These are phyloP conservation scores for Chelon labrosus DNA, from an alignment of 2,797 vertebrate species.

Conservation along the genomic window DNA sequence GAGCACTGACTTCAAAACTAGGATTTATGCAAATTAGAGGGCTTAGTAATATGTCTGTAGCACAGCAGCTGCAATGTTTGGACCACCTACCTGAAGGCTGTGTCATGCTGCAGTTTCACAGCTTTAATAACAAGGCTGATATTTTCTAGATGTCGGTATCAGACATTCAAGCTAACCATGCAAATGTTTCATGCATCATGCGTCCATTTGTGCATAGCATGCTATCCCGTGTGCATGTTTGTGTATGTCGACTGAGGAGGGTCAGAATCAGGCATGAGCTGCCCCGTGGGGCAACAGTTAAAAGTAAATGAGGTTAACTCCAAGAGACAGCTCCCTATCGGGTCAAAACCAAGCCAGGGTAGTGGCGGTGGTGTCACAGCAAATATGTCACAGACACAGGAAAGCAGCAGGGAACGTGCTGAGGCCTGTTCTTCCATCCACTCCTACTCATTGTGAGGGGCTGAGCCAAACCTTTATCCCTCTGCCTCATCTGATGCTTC, in stretches of 20 bases:
- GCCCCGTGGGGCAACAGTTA: conserved; percentile 34
- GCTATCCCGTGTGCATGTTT: conserved; percentile 23
- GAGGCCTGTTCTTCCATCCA: conserved; percentile 40
- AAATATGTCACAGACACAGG: conserved; percentile 73
- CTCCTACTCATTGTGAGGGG: conserved; percentile 33
- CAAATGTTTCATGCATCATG: conserved; percentile 3
- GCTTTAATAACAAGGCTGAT: not conserved
- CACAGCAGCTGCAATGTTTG: conserved; percentile 5
- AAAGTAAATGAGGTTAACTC: conserved; percentile 61
- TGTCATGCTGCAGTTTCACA: not conserved
- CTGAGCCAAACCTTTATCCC: conserved; percentile 46
- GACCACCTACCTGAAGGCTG: not conserved
- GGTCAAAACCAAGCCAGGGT: conserved; percentile 56
- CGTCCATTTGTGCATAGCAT: conserved; percentile 16
- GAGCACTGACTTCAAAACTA: not conserved
- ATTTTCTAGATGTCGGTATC: conserved; percentile 14
- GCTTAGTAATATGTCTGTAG: conserved; percentile 3
- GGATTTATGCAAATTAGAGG: conserved; percentile 25
- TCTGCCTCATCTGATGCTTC: conserved; percentile 41
- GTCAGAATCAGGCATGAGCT: conserved; percentile 32
- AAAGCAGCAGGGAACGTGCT: conserved; percentile 55
- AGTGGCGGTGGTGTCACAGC: conserved; percentile 66
- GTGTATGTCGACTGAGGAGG: conserved; percentile 36
- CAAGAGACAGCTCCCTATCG: conserved; percentile 64
- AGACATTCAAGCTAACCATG: not conserved